phyloP scores from a whole-genome alignment of 1,140 invertebrate genomes.

The Helicoverpa zea region DNA sequence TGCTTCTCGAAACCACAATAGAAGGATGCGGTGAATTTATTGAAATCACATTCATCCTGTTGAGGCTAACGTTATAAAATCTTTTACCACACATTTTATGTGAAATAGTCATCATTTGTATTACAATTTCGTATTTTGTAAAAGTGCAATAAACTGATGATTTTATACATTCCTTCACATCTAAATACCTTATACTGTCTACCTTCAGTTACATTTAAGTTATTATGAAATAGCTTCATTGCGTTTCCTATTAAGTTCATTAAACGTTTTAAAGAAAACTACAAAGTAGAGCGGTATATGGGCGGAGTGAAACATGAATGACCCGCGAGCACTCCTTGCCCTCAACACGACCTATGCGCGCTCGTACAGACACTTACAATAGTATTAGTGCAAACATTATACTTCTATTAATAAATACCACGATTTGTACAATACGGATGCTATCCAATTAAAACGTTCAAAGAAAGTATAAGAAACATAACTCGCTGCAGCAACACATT shows the following conservation, averaged over 20 bases:
- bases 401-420: slow-evolving; percentile 18
- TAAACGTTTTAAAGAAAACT: slow-evolving; percentile 55
- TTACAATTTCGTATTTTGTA: slow-evolving; percentile 16
- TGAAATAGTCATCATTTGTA: slow-evolving; percentile 34
- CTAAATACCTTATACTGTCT: no score
- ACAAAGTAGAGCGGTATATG: slow-evolving; percentile 63
- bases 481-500: slow-evolving; percentile 3
- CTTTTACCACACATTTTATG: neutral
- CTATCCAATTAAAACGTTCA: slow-evolving; percentile 12
- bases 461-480: slow-evolving; percentile 13
- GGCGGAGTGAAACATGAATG: slow-evolving; percentile 68
- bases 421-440: slow-evolving; percentile 23
- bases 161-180: neutral
- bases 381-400: slow-evolving; percentile 47
- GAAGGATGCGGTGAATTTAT: slow-evolving; percentile 60
- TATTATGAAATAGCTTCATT: slow-evolving; percentile 3
- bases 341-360: slow-evolving; percentile 59
- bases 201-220: no score
- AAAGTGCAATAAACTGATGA: slow-evolving; percentile 36
- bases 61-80: slow-evolving; percentile 9
- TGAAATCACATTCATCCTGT: slow-evolving; percentile 55
- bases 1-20: slow-evolving; percentile 53
- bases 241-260: slow-evolving; percentile 16
- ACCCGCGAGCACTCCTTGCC: slow-evolving; percentile 60
- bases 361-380: slow-evolving; percentile 55